Conservation (phyloP, 2,888 invertebrate genomes). For the Sinodicranocentrus sp. region DNA sequence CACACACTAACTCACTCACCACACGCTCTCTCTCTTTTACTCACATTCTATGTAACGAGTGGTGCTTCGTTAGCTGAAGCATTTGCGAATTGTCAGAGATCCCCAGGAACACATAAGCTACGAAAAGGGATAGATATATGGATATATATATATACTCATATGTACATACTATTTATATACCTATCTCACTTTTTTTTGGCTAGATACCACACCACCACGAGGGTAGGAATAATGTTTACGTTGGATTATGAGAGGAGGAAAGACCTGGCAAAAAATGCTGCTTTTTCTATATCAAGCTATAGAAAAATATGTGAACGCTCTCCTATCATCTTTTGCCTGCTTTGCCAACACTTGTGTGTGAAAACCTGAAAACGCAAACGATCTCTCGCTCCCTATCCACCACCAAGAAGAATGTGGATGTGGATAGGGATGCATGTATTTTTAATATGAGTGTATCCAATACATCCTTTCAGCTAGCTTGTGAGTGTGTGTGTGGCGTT, state of each 20-base stretch:
- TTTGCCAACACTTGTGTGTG: conserved; percentile 42
- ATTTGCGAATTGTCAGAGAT: conserved; percentile 59
- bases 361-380: conserved; percentile 34
- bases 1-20: conserved; percentile 12
- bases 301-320: conserved; percentile 1
- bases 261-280: conserved; percentile 40
- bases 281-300: conserved; percentile 5
- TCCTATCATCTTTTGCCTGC: not conserved
- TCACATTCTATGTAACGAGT: not conserved
- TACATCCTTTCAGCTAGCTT: too few species aligned
- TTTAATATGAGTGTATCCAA: too few species aligned
- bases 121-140: not conserved
- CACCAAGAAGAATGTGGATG: not conserved
- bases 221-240: not conserved
- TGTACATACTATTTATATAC: not conserved
- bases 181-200: not conserved
- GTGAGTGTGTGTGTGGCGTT: not conserved
- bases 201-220: conserved; percentile 17
- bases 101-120: conserved; percentile 46
- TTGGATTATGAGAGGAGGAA: conserved; percentile 14
- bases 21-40: conserved; percentile 1
- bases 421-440: not conserved
- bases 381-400: conserved; percentile 15
- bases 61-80: conserved; percentile 22
- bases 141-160: not conserved